phyloP scores from a whole-genome alignment of 2,888 invertebrate species.

The Brachylomia viminalis region DNA sequence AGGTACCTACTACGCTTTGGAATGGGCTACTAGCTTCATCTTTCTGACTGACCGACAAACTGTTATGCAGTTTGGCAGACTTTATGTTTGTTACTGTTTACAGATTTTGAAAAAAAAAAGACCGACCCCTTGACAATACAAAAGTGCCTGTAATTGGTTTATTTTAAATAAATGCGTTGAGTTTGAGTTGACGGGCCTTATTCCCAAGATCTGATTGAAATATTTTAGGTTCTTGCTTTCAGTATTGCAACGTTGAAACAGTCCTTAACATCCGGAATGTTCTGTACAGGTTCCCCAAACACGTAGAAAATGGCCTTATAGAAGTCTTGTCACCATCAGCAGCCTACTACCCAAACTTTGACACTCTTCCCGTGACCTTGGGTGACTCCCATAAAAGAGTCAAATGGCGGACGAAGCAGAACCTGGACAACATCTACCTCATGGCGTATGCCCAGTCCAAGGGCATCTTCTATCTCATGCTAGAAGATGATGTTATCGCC shows the following conservation, averaged over 20 bases:
- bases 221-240: not conserved
- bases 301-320: slow-evolving; percentile 94
- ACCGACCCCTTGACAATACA: no score
- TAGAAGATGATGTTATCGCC: slow-evolving; percentile 98
- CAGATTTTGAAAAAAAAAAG: no score
- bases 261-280: not conserved
- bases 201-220: not conserved
- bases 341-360: slow-evolving; percentile 96
- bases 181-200: no score
- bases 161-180: no score
- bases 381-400: slow-evolving; percentile 96
- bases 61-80: no score
- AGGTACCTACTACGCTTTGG: no score
- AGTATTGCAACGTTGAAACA: not conserved
- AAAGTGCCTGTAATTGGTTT: no score
- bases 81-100: no score
- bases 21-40: no score
- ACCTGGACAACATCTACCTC: slow-evolving; percentile 97
- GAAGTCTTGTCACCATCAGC: slow-evolving; percentile 97
- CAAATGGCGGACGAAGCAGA: slow-evolving; percentile 98
- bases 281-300: slow-evolving; percentile 92
- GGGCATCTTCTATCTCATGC: slow-evolving; percentile 97
- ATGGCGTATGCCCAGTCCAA: slow-evolving; percentile 98
- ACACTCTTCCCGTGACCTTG: slow-evolving; percentile 93
- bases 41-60: no score